Base-by-base conservation (phyloP, 2,888 invertebrate species). In the Formica aserva region DNA sequence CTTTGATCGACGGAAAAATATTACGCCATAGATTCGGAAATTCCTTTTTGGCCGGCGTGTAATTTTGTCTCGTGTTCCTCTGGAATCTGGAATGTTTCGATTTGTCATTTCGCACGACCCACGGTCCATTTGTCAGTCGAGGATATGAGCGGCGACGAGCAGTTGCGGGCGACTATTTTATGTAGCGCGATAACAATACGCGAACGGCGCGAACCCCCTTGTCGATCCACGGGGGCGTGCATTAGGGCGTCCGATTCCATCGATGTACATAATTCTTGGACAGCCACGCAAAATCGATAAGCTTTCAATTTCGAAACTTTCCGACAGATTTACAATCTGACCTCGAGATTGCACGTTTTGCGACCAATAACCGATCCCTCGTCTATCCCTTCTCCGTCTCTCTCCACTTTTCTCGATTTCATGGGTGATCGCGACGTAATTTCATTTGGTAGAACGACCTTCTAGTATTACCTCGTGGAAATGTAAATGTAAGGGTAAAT, bases 71-170 rank as follows among this genome's bases (percentile, higher is more conserved):
- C 89, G 74, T 89, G 18, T 18, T 15, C 87, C 85, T 86, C 77
- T 83, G 86, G 90, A 89, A 91, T 88, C 85, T 84, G 87, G 67
- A 72, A n/a, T n/a, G 83, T 66, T 88, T 87, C 91, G 91, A 91
- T 90, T 90, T 91, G 88, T 90, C 90, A 90, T 90, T 90, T 87
- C 29, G 71, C 86, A 66, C 87, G 88, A 89, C 90, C 88, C 87
- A 85, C 80, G 83, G 85, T 85, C 90, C 88, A 90, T 90, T 91
- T 91, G 88, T 90, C 90, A 88, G 67, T 74, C 76, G 81, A 85
- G 85, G 87, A 91, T 88, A 88, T 83, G 66, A 82, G 85, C 89
- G 89, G 86, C 69, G 77, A 80, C 90, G 86, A 89, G 85, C 71
- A 86, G 83, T 66, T 41, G 85, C 78, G 60, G 76, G 82, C 86